A percentile compares a stretch with the other conserved stretches of the same genome.
Evolutionary conservation across 2,113 vertebrate species (phyloP).

Genomic region (Willisornis vidua): DNA sequence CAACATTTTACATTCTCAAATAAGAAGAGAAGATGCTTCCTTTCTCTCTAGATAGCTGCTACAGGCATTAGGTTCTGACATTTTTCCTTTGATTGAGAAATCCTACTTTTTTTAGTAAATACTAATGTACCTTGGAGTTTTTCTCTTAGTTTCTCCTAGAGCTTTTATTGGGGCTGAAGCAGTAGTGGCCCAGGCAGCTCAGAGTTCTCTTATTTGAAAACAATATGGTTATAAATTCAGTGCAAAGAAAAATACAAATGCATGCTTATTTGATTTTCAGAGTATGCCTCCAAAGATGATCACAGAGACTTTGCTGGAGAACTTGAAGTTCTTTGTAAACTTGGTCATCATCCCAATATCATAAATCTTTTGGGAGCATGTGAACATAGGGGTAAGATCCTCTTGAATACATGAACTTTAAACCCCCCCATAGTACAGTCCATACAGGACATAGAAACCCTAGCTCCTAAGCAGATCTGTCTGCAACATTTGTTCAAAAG

Average conservation of each 20-base stretch:
- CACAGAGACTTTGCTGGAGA: slow-evolving; percentile 90
- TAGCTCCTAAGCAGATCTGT: neutral
- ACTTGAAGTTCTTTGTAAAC: slow-evolving; percentile 90
- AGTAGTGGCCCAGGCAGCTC: neutral
- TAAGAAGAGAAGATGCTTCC: neutral
- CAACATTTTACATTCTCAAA: neutral
- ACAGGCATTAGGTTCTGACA: neutral
- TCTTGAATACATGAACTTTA: neutral
- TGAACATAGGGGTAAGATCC: slow-evolving; percentile 83
- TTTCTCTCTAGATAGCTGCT: neutral
- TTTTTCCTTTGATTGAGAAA: neutral
- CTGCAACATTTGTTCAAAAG: neutral
- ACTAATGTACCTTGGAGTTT: neutral
- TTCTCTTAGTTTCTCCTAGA: neutral
- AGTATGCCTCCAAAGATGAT: slow-evolving; percentile 90
- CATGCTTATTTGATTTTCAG: slow-evolving; percentile 67
- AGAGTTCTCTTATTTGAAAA: neutral
- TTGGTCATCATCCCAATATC: slow-evolving; percentile 89
- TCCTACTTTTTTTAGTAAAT: neutral
- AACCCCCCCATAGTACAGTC: neutral
- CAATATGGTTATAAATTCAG: neutral
- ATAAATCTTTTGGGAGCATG: slow-evolving; percentile 90
- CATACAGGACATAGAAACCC: neutral
- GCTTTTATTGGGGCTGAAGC: neutral
- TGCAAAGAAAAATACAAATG: neutral